Evolutionary conservation across 2,797 vertebrate genomes (phyloP).

Genomic region (Enteromius treurensis): DNA sequence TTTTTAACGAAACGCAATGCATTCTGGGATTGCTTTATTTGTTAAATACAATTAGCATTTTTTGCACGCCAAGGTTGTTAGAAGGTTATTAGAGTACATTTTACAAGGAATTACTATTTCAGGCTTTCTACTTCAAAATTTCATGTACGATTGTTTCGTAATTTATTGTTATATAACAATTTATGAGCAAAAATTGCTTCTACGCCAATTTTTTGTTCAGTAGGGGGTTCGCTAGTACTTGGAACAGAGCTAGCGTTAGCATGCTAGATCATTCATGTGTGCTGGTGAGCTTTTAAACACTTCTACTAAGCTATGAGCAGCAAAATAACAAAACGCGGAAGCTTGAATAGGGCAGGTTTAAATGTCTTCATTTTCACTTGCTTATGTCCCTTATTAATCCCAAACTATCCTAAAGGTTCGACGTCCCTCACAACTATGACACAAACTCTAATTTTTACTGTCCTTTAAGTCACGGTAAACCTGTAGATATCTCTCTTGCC

Average conservation of each 20-base stretch:
- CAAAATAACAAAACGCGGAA: conserved; percentile 10
- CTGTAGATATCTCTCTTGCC: conserved; percentile 12
- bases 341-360: conserved; percentile 2
- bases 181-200: neutral
- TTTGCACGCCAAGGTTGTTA: neutral
- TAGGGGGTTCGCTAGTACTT: neutral
- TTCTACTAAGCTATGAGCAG: neutral
- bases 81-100: neutral
- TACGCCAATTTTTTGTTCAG: neutral
- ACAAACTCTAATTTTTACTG: conserved; percentile 19
- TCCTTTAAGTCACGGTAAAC: neutral
- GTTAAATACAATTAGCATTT: neutral
- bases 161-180: neutral
- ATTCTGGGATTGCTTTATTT: neutral
- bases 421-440: conserved; percentile 24
- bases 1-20: neutral
- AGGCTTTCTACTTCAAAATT: neutral
- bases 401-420: neutral
- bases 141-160: neutral
- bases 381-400: neutral
- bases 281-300: conserved; percentile 15
- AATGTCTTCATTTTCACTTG: neutral
- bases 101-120: neutral
- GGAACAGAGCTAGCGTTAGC: neutral
- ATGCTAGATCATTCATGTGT: conserved; percentile 12